phyloP scores from a whole-genome alignment of 2,113 vertebrate genomes.

The Quiscalus mexicanus region DNA sequence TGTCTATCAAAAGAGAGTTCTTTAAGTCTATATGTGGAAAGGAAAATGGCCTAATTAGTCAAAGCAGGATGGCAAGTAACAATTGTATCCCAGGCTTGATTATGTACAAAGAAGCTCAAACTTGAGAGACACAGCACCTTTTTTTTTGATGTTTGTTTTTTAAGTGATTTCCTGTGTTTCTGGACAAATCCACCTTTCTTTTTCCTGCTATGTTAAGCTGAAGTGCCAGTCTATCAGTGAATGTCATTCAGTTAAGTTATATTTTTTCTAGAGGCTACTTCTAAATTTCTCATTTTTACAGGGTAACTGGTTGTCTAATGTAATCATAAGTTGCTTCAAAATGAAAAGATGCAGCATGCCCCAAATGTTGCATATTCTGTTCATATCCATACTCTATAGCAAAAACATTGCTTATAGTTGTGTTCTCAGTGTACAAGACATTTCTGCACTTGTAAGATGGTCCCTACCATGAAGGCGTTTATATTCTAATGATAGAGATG shows the following conservation, averaged over 20 bases:
- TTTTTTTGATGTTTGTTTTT: no score
- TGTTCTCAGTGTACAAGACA: not conserved
- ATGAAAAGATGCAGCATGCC: not conserved
- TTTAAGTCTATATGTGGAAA: not conserved
- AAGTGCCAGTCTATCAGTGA: not conserved
- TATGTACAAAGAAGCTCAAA: not conserved
- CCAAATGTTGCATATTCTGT: not conserved
- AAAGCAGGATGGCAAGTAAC: not conserved
- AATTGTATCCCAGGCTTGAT: not conserved
- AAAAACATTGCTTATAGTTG: not conserved
- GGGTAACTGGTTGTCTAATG: not conserved
- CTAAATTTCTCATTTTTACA: not conserved
- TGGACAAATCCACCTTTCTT: not conserved
- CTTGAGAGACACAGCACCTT: fast-evolving
- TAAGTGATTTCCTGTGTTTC: not conserved
- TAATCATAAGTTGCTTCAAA: not conserved
- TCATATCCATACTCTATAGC: not conserved
- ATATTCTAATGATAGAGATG: not conserved
- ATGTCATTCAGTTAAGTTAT: not conserved
- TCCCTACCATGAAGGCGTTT: not conserved
- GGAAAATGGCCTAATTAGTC: not conserved
- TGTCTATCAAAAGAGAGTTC: not conserved
- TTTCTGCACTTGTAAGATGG: not conserved
- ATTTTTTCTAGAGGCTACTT: not conserved
- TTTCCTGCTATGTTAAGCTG: not conserved